A percentile compares a stretch with the other conserved stretches of the same genome.
phyloP scores from a whole-genome alignment of 2,888 invertebrate species.

The Gibbula magus region DNA sequence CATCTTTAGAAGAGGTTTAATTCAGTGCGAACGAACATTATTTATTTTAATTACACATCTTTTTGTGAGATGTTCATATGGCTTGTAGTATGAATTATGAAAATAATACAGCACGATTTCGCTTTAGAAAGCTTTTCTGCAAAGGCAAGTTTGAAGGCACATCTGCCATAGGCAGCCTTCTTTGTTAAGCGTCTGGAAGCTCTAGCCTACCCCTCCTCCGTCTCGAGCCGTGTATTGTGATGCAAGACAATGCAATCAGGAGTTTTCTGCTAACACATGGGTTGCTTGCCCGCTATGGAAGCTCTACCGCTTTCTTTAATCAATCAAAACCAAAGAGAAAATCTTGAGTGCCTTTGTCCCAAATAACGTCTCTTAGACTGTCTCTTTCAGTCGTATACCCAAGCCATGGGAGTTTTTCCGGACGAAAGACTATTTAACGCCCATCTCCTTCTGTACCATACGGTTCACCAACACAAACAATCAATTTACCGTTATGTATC shows the following conservation, averaged over 20 bases:
- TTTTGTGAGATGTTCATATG: background rate
- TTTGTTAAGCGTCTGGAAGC: slow-evolving; percentile 20
- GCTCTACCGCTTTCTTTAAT: slow-evolving; percentile 26
- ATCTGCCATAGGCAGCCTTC: slow-evolving; percentile 19
- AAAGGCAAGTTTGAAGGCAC: slow-evolving; percentile 17
- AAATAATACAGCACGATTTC: slow-evolving; percentile 27
- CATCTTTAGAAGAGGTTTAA: background rate
- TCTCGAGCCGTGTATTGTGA: slow-evolving; percentile 24
- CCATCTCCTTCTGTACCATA: no score
- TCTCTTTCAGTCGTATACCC: no score
- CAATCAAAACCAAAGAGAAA: slow-evolving; percentile 29
- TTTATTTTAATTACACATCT: slow-evolving; percentile 28
- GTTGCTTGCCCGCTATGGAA: slow-evolving; percentile 24
- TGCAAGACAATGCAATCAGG: slow-evolving; percentile 33
- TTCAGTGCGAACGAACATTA: background rate
- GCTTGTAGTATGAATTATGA: slow-evolving; percentile 20
- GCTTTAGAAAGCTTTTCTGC: background rate
- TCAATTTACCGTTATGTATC: background rate
- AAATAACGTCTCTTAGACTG: background rate
- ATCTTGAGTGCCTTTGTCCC: slow-evolving; percentile 29
- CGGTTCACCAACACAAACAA: background rate
- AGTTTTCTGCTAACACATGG: slow-evolving; percentile 27
- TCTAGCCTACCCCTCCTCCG: background rate
- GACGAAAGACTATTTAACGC: no score
- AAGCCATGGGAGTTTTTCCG: no score